phyloP scores from a whole-genome alignment of 2,888 invertebrate species.

The Drosophila birchii region DNA sequence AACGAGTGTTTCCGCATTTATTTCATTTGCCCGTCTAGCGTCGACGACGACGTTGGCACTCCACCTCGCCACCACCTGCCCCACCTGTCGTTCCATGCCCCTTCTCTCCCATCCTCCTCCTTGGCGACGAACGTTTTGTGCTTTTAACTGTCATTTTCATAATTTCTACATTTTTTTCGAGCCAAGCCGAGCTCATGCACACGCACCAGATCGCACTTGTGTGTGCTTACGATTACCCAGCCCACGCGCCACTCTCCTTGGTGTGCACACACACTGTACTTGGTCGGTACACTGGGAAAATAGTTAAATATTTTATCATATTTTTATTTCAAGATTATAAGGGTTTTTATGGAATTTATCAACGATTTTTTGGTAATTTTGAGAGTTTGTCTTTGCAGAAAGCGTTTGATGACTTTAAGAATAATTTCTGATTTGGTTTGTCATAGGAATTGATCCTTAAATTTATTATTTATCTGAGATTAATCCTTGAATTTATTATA shows the following conservation, averaged over 20 bases:
- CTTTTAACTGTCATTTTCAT: constrained; percentile 81
- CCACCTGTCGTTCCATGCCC: constrained; percentile 1
- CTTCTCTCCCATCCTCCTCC: not conserved
- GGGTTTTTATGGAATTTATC: too few species aligned
- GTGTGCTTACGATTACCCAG: constrained; percentile 67
- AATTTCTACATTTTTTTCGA: constrained; percentile 78
- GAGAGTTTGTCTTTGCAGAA: not conserved
- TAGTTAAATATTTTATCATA: rapidly evolving
- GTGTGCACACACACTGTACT: constrained; percentile 47
- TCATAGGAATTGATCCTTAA: not conserved
- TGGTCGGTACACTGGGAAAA: constrained; percentile 15
- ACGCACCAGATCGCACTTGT: constrained; percentile 44
- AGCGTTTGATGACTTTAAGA: not conserved
- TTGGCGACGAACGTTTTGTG: constrained; percentile 60
- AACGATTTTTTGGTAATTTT: not conserved
- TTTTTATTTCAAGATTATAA: too few species aligned
- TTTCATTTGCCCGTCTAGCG: constrained; percentile 72
- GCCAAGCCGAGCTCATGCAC: constrained; percentile 55
- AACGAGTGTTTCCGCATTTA: constrained; percentile 81
- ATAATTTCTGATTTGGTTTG: not conserved
- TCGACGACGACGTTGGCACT: constrained; percentile 20
- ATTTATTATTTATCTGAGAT: not conserved
- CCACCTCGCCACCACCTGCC: constrained; percentile 6
- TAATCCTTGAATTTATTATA: too few species aligned
- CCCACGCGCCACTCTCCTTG: constrained; percentile 69